Conservation (phyloP, 2,888 invertebrate genomes). For the Rosalia funebris region DNA sequence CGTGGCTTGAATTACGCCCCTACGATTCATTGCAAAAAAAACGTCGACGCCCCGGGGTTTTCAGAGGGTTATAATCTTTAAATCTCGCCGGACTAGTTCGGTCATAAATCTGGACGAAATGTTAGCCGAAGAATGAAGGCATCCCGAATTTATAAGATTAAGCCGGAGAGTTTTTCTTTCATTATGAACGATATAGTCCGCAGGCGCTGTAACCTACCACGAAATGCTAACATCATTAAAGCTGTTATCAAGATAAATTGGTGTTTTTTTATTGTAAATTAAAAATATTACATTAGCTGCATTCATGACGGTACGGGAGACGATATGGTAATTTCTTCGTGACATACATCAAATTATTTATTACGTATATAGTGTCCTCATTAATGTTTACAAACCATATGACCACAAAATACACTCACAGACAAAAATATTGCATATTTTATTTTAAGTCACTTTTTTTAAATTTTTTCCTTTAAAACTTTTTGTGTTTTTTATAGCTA, state of each 20-base stretch:
- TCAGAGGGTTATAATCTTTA: conserved; percentile 1
- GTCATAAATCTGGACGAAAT: conserved; percentile 3
- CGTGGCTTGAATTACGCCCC: not conserved
- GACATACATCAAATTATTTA: too few relatives aligned
- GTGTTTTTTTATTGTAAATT: not conserved
- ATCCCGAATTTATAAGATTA: not conserved
- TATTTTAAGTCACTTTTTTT: too few relatives aligned
- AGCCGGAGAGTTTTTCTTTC: not conserved
- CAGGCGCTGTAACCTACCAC: not conserved
- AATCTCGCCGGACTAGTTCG: conserved; percentile 2
- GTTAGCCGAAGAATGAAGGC: not conserved
- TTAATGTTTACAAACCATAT: too few relatives aligned
- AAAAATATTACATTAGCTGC: not conserved
- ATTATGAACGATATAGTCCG: not conserved
- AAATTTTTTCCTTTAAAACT: too few relatives aligned
- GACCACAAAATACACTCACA: too few relatives aligned
- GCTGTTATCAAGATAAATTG: not conserved
- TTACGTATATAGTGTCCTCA: too few relatives aligned
- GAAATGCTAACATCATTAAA: not conserved
- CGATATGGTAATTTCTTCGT: too few relatives aligned
- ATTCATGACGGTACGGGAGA: too few relatives aligned
- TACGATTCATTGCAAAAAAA: conserved; percentile 4
- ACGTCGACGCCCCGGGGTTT: not conserved
- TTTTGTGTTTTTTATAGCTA: too few relatives aligned
- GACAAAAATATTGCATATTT: too few relatives aligned